Evolutionary conservation across 2,113 vertebrate species (phyloP), one percentile per base, ranked within the genome.

Genomic region (Micronycteris hirsuta): DNA sequence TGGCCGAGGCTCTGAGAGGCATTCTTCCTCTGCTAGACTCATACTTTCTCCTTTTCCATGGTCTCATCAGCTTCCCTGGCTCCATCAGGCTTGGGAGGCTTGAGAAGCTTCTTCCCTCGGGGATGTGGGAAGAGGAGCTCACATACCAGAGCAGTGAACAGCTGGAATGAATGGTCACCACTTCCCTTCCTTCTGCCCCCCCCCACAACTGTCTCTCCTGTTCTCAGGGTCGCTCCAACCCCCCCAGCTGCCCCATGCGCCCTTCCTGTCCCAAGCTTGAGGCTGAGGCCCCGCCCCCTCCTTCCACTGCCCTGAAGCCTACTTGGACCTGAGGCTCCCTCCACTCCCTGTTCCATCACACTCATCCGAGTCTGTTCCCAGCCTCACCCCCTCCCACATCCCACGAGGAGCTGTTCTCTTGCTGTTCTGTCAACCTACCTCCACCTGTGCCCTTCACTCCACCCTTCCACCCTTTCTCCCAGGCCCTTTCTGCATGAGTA

Each of bases 301-400:
- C 7, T 38, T 38, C n/a, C 3, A 5, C 3, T 24, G 49, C 54
- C 16, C 19, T 45, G 86, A 52, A 22, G 20, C 20, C 52, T 74
- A 67, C 54, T 19, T 70, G 47, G 58, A 20, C 36, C 10, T 3
- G 61, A 67, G 33, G 20, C 36, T 26, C 5, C 41, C n/a, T 65
- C 28, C 16, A n/a, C 19, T 17, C 31, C 63, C 61, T 45, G 8
- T 26, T 9, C 36, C 4, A 10, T 19, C 17, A 10, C 17, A 52
- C 6, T 45, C n/a, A 0, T 24, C 73, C 24, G 3, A 4, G 26
- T 11, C 36, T 0, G 1, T 45, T 31, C 36, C 41, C 43, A 5
- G 36, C 24, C 36, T 56, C 20, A 4, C 5, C 1, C 56, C 63
- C 24, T 56, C 15, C 43, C 56, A 3, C 20, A 36, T 43, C 38